Percentiles rank a stretch among this genome's conserved stretches.
These are phyloP conservation scores for Zaprionus lineosus DNA, from an alignment of 2,888 invertebrate species.

Conservation along the genomic window DNA sequence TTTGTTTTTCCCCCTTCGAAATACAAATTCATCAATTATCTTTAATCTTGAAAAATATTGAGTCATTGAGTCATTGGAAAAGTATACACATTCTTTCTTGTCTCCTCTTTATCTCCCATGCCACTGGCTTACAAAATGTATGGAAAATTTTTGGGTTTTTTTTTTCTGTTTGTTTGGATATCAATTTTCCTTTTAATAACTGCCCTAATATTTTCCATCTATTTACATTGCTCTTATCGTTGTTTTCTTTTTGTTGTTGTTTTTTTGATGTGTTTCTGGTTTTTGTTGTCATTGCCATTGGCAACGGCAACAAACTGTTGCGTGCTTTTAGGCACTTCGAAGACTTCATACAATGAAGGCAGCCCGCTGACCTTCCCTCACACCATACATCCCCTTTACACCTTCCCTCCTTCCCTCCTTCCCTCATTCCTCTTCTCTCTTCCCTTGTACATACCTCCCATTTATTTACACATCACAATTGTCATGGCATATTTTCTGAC, in stretches of 20 bases:
- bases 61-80: too few species aligned
- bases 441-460: too few species aligned
- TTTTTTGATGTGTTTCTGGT: slow-evolving; percentile 12
- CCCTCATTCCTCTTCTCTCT: too few species aligned
- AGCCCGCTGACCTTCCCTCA: too few species aligned
- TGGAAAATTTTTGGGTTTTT: slow-evolving; percentile 23
- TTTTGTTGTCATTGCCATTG: slow-evolving; percentile 4
- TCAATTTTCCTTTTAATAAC: slow-evolving; percentile 40
- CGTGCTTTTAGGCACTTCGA: slow-evolving; percentile 52
- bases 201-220: slow-evolving; percentile 17
- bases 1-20: too few species aligned
- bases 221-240: too few species aligned
- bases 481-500: slow-evolving; percentile 31
- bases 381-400: background rate
- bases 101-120: background rate
- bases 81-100: too few species aligned
- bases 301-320: slow-evolving; percentile 37
- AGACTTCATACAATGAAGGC: background rate
- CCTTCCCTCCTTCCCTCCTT: too few species aligned
- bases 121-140: background rate
- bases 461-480: slow-evolving; percentile 19
- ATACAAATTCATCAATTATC: too few species aligned
- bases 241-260: slow-evolving; percentile 17
- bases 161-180: slow-evolving; percentile 9
- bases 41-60: too few species aligned